phyloP scores from a whole-genome alignment of 1,140 invertebrate genomes.

The Magallana angulata region DNA sequence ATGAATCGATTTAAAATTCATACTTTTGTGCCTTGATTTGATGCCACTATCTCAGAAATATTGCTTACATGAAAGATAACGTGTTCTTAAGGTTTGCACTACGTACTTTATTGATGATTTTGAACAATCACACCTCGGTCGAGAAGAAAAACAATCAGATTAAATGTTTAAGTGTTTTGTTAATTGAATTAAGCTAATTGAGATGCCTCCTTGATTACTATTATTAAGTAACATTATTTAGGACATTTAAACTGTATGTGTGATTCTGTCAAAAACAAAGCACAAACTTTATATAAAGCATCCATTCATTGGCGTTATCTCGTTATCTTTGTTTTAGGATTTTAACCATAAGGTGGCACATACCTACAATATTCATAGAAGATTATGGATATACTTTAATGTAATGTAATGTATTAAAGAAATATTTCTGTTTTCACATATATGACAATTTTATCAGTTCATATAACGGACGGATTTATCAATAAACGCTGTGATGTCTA shows the following conservation, averaged over 20 bases:
- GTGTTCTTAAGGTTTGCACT: background rate
- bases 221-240: background rate
- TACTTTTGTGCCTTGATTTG: too few species aligned
- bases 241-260: constrained; percentile 8
- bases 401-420: too few species aligned
- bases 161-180: constrained; percentile 26
- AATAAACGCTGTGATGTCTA: too few species aligned
- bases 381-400: too few species aligned
- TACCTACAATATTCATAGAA: background rate
- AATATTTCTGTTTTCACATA: too few species aligned
- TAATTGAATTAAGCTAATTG: constrained; percentile 17
- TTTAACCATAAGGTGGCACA: background rate
- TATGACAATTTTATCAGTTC: too few species aligned
- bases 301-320: background rate
- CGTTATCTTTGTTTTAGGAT: background rate
- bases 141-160: background rate
- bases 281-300: background rate
- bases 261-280: constrained; percentile 1
- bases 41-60: too few species aligned
- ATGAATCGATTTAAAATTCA: too few species aligned
- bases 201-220: background rate
- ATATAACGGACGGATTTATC: too few species aligned
- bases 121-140: background rate
- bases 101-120: background rate
- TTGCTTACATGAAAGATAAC: too few species aligned